Base-by-base conservation (phyloP, 2,797 vertebrate genomes). In the Echeneis naucrates region DNA sequence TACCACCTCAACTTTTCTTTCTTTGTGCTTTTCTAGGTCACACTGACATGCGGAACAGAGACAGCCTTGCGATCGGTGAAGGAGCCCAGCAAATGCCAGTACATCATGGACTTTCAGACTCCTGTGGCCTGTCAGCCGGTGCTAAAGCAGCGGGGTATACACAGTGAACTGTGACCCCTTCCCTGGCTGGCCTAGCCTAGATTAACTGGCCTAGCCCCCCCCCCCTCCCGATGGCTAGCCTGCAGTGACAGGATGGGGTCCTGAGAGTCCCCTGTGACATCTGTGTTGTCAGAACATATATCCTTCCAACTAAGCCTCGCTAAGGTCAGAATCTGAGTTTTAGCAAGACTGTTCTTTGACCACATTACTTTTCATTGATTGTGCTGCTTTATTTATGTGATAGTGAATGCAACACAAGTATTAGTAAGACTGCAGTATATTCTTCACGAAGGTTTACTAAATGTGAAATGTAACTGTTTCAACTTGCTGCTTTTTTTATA, bases 11-110 rank as follows among this genome's bases (percentile, higher is more conserved):
- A 86, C 74, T 82, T 83, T 83, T 69, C 73, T 75, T 52, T 77
- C 81, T 80, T 76, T 87, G 45, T 89, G 74, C 82, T 72, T 95
- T 96, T 96, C 92, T 94, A 95, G 95, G 95, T 96, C 92, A 93
- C 84, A 47, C 54, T 97, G 94, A 95, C 90, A 82, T 95, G 92
- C 87, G 93, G 94, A 81, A 91, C 91, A 81, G 89, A 95, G 94
- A 95, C 93, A 92, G 93, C 80, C 90, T 78, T 92, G 89, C 93
- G 92, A 89, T 94, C 86, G 86, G 89, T 91, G 86, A 90, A 92
- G 91, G 92, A 94, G 87, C 86, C 87, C 81, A 94, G 89, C 72
- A 95, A 90, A 70, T 90, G 88, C 82, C 79, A 84, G 76, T 86
- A 91, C 78, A 74, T 84, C 89, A 82, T 87, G 88, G 91, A 85